These are phyloP conservation scores for Limnephilus marmoratus DNA, from an alignment of 2,888 invertebrate genomes.

Conservation along the genomic window DNA sequence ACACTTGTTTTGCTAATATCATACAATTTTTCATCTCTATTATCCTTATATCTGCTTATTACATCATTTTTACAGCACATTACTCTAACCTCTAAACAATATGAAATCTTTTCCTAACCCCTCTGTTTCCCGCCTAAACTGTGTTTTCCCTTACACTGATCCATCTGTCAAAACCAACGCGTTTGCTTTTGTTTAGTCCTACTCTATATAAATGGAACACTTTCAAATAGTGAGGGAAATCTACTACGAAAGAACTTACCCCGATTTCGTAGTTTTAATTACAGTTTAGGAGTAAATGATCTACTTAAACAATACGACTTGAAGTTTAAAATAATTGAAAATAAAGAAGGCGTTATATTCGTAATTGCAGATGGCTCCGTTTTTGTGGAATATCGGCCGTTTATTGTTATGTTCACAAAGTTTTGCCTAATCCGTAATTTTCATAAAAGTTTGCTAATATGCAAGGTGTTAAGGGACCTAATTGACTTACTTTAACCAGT, in stretches of 20 bases:
- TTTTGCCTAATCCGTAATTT: no score
- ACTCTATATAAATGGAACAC: neutral
- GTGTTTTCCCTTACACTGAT: neutral
- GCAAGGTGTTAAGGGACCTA: no score
- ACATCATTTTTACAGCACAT: neutral
- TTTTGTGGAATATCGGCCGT: no score
- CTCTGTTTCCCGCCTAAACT: neutral
- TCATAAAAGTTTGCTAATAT: no score
- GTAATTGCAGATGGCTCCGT: no score
- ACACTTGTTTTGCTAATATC: neutral
- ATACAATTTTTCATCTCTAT: neutral
- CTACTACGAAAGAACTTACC: neutral
- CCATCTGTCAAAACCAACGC: neutral
- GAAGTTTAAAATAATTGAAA: neutral
- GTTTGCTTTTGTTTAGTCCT: neutral
- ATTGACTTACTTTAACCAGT: no score
- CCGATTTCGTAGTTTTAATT: neutral
- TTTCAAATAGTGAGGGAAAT: neutral
- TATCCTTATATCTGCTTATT: neutral
- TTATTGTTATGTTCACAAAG: no score
- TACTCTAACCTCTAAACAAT: neutral
- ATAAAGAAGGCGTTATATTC: neutral
- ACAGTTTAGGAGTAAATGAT: neutral
- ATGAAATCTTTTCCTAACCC: neutral
- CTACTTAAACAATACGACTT: neutral